Base-by-base conservation (phyloP, 2,888 invertebrate species). In the Cataglyphis livida region DNA sequence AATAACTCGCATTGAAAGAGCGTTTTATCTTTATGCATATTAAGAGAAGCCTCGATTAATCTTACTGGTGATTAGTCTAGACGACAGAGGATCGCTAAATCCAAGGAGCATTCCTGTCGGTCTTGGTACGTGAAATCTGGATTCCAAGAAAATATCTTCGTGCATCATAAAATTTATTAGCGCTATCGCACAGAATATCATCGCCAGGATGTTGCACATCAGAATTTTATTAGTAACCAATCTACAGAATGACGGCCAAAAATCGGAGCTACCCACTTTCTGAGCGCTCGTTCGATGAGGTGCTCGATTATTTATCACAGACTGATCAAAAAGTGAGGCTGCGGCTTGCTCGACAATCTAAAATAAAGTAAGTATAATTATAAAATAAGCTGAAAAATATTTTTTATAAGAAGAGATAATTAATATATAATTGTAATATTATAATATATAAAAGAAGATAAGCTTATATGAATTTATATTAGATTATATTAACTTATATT, bases 81-180 rank as follows among this genome's bases (percentile, higher is more conserved):
- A 95, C 7, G 94, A 91, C 92, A 95, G 95, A n/a, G 96, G 95
- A 91, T 96, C 96, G 0, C 94, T 93, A 35, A 96, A 95, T 9
- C 96, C 95, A 32, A 93, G 84, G 3, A 93, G 78, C 86, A 90
- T 89, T 44, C 93, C 96, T 74, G 94, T 93, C 89, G 93, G 95
- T 66, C 89, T 95, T 0, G 96, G 95, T 35, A 96, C 93, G 82
- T 95, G 95, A 92, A 96, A 96, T 85, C 96, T 95, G 0, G 96
- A 95, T 90, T 96, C 96, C 87, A 96, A 93, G 89, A 96, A 96
- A 70, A 95, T 94, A 85, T 96, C 95, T 92, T 96, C 96, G 84
- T 95, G 95, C 21, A 94, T 91, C 1, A 94, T 91, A 82, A 95
- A 96, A 92, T 96, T 96, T 0, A 95, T 90, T 0, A 96, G 82